phyloP scores from a whole-genome alignment of 2,888 invertebrate species.

The Papilio gigon region DNA sequence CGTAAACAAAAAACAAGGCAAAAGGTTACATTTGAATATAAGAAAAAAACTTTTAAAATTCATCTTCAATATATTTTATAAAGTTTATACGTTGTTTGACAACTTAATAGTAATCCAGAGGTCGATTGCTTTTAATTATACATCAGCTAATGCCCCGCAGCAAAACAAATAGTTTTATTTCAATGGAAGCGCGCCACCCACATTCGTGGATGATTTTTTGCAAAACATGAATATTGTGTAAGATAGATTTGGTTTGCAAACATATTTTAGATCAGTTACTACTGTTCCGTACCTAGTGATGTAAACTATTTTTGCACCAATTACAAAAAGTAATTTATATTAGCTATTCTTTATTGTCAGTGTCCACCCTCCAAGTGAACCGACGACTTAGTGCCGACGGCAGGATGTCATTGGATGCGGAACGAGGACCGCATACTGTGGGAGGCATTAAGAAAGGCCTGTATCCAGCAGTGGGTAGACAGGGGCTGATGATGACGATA shows the following conservation, averaged over 20 bases:
- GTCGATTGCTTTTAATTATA: slow-evolving; percentile 62
- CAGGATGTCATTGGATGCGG: too few relatives aligned
- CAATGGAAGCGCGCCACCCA: slow-evolving; percentile 64
- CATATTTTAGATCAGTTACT: background rate
- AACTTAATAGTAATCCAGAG: slow-evolving; percentile 65
- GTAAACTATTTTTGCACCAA: background rate
- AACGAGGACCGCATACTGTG: too few relatives aligned
- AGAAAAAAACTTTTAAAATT: slow-evolving; percentile 40
- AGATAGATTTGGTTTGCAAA: background rate
- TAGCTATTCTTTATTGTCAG: too few relatives aligned
- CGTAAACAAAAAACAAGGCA: background rate
- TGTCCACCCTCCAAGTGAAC: too few relatives aligned
- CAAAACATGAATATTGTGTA: slow-evolving; percentile 52
- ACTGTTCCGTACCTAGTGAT: background rate
- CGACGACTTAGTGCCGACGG: too few relatives aligned
- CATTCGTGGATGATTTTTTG: slow-evolving; percentile 54
- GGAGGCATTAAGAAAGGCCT: too few relatives aligned
- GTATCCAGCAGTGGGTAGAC: too few relatives aligned
- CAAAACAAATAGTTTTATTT: slow-evolving; percentile 64
- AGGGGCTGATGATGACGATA: background rate
- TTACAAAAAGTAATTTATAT: too few relatives aligned
- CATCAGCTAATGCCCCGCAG: slow-evolving; percentile 54
- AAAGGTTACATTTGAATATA: background rate
- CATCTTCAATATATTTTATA: slow-evolving; percentile 57
- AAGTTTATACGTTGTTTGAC: slow-evolving; percentile 63